A percentile compares a stretch with the other conserved stretches of the same genome.
These are phyloP conservation scores for Dysidea cf. avara DNA, from an alignment of 37 sponge, comb jelly and placozoan genomes.

Conservation along the genomic window DNA sequence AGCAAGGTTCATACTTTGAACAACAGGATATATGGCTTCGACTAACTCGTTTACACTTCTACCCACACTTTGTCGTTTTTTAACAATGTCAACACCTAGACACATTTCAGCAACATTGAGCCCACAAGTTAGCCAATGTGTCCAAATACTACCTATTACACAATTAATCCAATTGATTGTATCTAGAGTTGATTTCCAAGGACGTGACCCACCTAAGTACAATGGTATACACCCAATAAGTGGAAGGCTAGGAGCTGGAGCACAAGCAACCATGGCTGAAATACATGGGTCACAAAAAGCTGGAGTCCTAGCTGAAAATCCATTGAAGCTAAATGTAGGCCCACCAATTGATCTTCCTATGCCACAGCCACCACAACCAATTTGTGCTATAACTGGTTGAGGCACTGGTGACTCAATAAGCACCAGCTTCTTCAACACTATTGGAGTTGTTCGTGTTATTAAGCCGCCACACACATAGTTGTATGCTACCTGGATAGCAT, in stretches of 20 bases:
- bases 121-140: no score
- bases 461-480: constrained; percentile 24
- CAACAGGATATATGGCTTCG: no score
- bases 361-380: constrained; percentile 1
- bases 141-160: no score
- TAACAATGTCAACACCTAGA: background rate
- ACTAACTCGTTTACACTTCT: background rate
- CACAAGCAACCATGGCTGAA: background rate
- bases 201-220: no score
- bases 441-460: constrained; percentile 10
- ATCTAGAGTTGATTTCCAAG: no score
- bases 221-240: constrained; percentile 17
- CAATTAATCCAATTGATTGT: no score
- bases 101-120: background rate
- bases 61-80: background rate
- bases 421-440: constrained; percentile 8
- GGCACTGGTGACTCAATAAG: background rate
- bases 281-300: constrained; percentile 23
- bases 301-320: constrained; percentile 20
- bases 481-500: no score
- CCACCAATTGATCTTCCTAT: background rate
- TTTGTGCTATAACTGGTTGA: background rate
- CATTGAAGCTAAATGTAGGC: background rate
- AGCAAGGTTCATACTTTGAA: no score
- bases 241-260: constrained; percentile 10